These are phyloP conservation scores for Oxyteleia sp. DNA, from an alignment of 2,888 invertebrate genomes.

Conservation along the genomic window DNA sequence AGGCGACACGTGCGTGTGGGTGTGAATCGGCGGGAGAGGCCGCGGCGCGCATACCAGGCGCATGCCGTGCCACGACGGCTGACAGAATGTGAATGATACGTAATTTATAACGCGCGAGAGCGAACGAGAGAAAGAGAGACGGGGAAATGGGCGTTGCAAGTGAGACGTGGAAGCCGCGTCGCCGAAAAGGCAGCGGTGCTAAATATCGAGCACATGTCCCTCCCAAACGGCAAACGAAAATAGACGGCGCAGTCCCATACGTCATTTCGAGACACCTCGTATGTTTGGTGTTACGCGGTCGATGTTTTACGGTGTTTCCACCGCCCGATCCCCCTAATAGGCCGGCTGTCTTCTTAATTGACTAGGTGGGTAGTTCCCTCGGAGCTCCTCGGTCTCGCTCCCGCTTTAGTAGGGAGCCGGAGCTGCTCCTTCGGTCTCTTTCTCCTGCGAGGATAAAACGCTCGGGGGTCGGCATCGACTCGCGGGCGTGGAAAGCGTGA, in stretches of 20 bases:
- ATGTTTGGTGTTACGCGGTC: conserved; percentile 77
- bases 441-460: conserved; percentile 33
- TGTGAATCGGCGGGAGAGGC: conserved; percentile 55
- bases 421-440: background rate
- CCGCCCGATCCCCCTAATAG: conserved; percentile 82
- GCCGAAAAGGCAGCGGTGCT: conserved; percentile 73
- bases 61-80: conserved; percentile 82
- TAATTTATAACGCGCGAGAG: conserved; percentile 84
- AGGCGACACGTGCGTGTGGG: conserved; percentile 63
- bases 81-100: conserved; percentile 84
- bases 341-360: conserved; percentile 87
- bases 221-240: conserved; percentile 82
- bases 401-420: background rate
- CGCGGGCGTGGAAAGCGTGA: conserved; percentile 70
- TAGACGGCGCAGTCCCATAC: conserved; percentile 83
- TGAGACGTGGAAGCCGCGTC: conserved; percentile 43
- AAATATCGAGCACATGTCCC: conserved; percentile 86
- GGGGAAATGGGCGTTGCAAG: conserved; percentile 46
- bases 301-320: conserved; percentile 75
- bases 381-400: conserved; percentile 27
- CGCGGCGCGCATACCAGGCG: conserved; percentile 60
- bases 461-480: conserved; percentile 55
- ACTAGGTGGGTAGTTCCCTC: conserved; percentile 83
- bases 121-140: conserved; percentile 51
- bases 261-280: conserved; percentile 82